Evolutionary conservation across 1,140 invertebrate genomes (phyloP).

Genomic region (Pinna nobilis): DNA sequence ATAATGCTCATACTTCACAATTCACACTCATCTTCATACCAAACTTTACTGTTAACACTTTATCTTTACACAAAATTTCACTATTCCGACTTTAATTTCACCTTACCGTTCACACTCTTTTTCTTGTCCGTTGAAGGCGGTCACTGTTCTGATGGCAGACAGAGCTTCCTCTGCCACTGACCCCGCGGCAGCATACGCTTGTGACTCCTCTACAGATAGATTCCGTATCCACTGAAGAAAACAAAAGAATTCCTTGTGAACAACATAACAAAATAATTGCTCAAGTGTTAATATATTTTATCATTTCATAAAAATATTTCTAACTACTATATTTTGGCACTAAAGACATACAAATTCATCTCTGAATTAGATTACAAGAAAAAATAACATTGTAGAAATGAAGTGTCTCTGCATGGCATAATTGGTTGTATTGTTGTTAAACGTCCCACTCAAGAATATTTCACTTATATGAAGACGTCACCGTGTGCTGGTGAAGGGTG

Average conservation of each 20-base stretch:
- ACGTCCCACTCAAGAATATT: too few species aligned
- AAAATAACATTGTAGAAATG: too few species aligned
- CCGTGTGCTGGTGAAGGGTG: too few species aligned
- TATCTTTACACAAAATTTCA: background rate
- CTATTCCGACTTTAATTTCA: background rate
- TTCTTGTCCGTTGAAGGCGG: slow-evolving; percentile 72
- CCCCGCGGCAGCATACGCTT: slow-evolving; percentile 70
- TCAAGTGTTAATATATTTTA: too few species aligned
- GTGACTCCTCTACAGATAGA: slow-evolving; percentile 57
- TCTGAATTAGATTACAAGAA: too few species aligned
- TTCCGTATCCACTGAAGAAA: slow-evolving; percentile 47
- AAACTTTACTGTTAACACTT: background rate
- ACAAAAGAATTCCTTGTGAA: background rate
- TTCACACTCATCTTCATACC: background rate
- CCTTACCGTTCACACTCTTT: slow-evolving; percentile 64
- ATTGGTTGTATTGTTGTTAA: too few species aligned
- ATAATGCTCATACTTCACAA: background rate
- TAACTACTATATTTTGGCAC: too few species aligned
- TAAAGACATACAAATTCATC: too few species aligned
- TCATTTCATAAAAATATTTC: too few species aligned
- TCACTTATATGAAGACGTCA: too few species aligned
- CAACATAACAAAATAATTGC: too few species aligned
- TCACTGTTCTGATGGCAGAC: slow-evolving; percentile 69
- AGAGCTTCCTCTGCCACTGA: slow-evolving; percentile 72
- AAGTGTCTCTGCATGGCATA: too few species aligned